Conservation (phyloP, 2,888 invertebrate species). For the Bellardia pandia region DNA sequence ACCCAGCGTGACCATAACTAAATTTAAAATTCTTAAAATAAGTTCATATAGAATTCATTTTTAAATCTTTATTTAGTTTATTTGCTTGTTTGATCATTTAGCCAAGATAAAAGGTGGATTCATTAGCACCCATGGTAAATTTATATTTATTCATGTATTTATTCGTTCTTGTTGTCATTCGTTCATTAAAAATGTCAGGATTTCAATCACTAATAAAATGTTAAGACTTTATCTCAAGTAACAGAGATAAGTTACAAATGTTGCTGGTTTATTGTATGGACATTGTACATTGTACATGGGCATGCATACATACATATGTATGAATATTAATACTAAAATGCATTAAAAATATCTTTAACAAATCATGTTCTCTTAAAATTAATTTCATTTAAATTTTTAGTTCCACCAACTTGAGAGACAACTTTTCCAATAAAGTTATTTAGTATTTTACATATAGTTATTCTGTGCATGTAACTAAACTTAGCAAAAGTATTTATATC, state of each 20-base stretch:
- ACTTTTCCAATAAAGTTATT: neutral
- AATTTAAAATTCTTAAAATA: conserved; percentile 13
- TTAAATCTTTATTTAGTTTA: neutral
- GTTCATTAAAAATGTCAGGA: conserved; percentile 18
- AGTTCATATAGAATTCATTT: neutral
- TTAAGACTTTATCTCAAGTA: conserved; percentile 28
- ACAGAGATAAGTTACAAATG: conserved; percentile 8
- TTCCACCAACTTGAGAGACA: conserved; percentile 4
- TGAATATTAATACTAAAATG: no score
- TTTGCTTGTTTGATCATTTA: neutral
- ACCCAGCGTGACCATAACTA: neutral
- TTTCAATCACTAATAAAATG: conserved; percentile 25
- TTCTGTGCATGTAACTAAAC: no score
- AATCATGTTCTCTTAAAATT: conserved; percentile 9
- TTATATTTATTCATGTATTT: conserved; percentile 15
- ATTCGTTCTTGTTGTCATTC: conserved; percentile 6
- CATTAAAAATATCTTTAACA: neutral
- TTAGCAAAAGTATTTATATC: no score
- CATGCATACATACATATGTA: neutral
- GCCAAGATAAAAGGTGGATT: conserved; percentile 22
- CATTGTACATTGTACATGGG: neutral
- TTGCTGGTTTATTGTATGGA: neutral
- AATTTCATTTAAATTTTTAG: neutral
- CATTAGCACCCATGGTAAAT: conserved; percentile 38
- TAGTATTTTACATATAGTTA: neutral